phyloP scores from a whole-genome alignment of 2,888 invertebrate species.

The Cactoblastis cactorum region DNA sequence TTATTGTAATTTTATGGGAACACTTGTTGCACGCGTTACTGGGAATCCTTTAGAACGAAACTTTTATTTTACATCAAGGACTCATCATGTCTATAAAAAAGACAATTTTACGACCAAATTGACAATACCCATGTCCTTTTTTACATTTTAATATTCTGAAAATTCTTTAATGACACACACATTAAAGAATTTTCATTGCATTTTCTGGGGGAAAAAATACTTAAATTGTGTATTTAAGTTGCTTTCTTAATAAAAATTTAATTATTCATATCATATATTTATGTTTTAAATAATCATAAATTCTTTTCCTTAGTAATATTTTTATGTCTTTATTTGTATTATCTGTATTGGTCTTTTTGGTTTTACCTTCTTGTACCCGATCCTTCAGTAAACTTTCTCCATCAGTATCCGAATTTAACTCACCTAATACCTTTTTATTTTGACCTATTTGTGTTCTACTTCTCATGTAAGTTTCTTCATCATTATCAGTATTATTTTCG shows the following conservation, averaged over 20 bases:
- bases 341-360: too few species aligned
- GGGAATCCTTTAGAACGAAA: slow-evolving; percentile 12
- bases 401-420: background rate
- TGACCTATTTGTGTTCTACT: background rate
- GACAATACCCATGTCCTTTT: too few species aligned
- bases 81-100: slow-evolving; percentile 7
- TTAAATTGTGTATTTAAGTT: background rate
- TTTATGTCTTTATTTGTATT: too few species aligned
- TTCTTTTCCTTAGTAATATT: background rate
- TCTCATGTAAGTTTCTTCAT: background rate
- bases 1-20: slow-evolving; percentile 11
- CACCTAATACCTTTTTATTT: too few species aligned
- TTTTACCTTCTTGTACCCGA: background rate
- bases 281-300: background rate
- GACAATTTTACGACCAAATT: slow-evolving; percentile 3
- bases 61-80: too few species aligned
- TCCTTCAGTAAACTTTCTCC: background rate
- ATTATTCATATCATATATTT: background rate
- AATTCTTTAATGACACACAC: too few species aligned
- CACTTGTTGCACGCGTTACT: slow-evolving; percentile 6
- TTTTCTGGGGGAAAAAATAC: background rate
- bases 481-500: too few species aligned
- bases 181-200: too few species aligned
- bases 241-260: background rate
- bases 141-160: too few species aligned